These are phyloP conservation scores for Melierax canorus DNA, from an alignment of 2,113 vertebrate species.

Conservation along the genomic window DNA sequence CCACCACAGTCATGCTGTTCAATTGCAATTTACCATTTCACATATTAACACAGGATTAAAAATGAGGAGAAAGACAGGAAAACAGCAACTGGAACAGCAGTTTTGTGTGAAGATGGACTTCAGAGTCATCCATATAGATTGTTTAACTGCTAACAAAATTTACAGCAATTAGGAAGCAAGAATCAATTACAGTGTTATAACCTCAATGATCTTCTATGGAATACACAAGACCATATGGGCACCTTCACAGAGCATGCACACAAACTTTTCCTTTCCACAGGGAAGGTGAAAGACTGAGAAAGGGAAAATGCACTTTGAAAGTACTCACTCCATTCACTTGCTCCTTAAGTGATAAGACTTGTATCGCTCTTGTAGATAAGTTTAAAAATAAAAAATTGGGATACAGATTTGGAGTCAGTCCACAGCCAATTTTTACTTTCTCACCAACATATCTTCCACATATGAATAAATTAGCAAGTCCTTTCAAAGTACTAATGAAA, in stretches of 20 bases:
- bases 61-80: neutral
- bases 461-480: neutral
- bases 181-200: neutral
- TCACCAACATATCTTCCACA: neutral
- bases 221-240: neutral
- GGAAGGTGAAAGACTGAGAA: neutral
- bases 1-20: neutral
- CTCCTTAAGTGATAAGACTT: neutral
- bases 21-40: neutral
- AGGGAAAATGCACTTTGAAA: neutral
- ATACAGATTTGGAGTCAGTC: neutral
- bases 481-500: neutral
- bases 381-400: neutral
- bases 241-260: rapidly evolving
- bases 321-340: neutral
- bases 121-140: neutral
- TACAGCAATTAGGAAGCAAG: neutral
- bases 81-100: neutral
- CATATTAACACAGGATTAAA: neutral
- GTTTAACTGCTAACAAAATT: neutral
- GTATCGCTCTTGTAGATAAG: neutral
- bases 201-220: neutral
- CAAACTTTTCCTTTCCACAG: neutral
- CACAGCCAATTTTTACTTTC: neutral
- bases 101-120: neutral